Evolutionary conservation across 2,113 vertebrate species (phyloP).

Genomic region (Clarias macrocephalus): DNA sequence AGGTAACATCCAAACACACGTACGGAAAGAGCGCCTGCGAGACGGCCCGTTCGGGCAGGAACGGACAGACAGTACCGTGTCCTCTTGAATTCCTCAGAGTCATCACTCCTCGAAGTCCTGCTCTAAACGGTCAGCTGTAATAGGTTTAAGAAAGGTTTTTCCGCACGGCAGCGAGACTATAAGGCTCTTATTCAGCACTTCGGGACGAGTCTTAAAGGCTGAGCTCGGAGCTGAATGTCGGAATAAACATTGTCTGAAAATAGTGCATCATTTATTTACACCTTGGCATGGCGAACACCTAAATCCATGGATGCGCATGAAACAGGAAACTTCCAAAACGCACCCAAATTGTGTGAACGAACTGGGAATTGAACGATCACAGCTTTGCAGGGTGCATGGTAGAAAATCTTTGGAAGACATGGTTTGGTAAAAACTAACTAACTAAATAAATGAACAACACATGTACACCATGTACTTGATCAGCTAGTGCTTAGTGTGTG

Average conservation of each 20-base stretch:
- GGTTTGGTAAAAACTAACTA: not conserved
- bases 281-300: not conserved
- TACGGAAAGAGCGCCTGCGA: not conserved
- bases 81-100: not conserved
- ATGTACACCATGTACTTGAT: not conserved
- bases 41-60: not conserved
- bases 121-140: slow-evolving; percentile 3
- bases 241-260: slow-evolving; percentile 18
- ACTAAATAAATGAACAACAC: not conserved
- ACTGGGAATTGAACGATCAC: not conserved
- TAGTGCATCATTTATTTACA: slow-evolving; percentile 3
- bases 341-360: too few relatives aligned
- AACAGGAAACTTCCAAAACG: not conserved
- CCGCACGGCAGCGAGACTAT: not conserved
- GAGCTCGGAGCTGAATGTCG: not conserved
- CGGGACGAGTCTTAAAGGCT: slow-evolving; percentile 18
- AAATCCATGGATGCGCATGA: not conserved
- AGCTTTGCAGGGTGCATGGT: not conserved
- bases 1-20: slow-evolving; percentile 27
- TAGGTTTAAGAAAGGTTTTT: slow-evolving; percentile 24
- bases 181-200: slow-evolving; percentile 23
- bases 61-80: not conserved
- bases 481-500: not conserved
- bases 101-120: not conserved
- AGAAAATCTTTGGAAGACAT: not conserved